phyloP scores from a whole-genome alignment of 2,797 vertebrate species.

The Pantherophis alleghaniensis region DNA sequence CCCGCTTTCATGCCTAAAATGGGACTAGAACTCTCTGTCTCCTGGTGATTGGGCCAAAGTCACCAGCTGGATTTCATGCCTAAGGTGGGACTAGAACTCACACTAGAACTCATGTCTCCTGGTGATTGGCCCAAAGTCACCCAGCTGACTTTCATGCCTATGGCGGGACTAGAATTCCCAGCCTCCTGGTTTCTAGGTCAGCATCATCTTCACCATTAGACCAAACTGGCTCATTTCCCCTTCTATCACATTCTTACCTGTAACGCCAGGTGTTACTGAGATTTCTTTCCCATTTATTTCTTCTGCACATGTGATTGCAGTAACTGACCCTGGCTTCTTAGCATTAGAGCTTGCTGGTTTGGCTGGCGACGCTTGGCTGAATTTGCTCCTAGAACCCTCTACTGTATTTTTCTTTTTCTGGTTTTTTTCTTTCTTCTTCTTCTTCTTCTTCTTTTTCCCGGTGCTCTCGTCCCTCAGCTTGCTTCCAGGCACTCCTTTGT shows the following conservation, averaged over 20 bases:
- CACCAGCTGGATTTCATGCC: too few relatives aligned
- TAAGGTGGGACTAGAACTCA: too few relatives aligned
- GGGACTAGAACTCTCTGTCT: too few relatives aligned
- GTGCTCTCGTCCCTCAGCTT: constrained; percentile 59
- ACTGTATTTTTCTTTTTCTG: constrained; percentile 35
- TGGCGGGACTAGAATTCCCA: not conserved
- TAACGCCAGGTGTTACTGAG: not conserved
- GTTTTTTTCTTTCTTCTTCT: constrained; percentile 73
- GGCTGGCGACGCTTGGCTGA: not conserved
- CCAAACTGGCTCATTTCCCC: not conserved
- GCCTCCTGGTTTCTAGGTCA: not conserved
- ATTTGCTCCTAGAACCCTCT: not conserved
- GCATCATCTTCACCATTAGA: not conserved
- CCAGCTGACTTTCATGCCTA: not conserved
- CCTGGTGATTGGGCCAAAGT: too few relatives aligned
- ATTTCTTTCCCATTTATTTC: not conserved
- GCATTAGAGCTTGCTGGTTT: not conserved
- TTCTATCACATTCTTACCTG: constrained; percentile 45
- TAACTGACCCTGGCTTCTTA: not conserved
- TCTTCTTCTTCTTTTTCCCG: constrained; percentile 71
- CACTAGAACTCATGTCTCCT: too few relatives aligned
- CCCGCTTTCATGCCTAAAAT: too few relatives aligned
- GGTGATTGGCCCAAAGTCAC: not conserved
- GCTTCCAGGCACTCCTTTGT: constrained; percentile 62
- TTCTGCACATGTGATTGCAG: not conserved